Evolutionary conservation across 2,888 invertebrate species (phyloP).

Genomic region (Girardia tigrina): DNA sequence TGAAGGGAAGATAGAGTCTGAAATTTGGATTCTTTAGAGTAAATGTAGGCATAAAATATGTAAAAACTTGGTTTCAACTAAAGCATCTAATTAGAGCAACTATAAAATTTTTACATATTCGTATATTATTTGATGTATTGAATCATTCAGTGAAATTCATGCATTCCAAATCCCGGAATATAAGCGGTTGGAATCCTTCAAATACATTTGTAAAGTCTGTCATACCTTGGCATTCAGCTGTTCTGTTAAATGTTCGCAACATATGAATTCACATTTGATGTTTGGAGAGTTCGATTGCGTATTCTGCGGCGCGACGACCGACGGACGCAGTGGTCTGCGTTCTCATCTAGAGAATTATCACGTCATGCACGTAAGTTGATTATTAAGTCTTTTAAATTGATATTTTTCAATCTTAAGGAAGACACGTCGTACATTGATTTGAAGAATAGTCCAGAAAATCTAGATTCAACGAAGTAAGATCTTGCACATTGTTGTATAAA

Average conservation of each 20-base stretch:
- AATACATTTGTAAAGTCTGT: neutral
- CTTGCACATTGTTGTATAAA: too few species aligned
- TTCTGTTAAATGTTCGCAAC: neutral
- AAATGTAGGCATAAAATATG: too few species aligned
- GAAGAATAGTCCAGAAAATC: neutral
- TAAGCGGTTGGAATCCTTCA: neutral
- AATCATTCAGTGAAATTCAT: neutral
- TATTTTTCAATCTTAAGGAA: neutral
- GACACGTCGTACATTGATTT: neutral
- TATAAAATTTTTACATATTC: too few species aligned
- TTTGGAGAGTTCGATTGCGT: neutral
- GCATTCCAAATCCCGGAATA: neutral
- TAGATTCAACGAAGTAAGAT: neutral
- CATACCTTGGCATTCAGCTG: neutral
- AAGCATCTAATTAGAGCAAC: too few species aligned
- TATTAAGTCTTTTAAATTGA: neutral
- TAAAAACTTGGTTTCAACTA: too few species aligned
- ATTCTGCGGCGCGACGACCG: neutral
- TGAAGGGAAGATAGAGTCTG: too few species aligned
- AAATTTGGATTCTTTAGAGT: too few species aligned
- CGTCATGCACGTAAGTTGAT: neutral
- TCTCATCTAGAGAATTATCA: neutral
- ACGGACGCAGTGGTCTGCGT: neutral
- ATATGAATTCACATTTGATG: neutral
- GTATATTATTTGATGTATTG: neutral